Percentiles rank a stretch among this genome's conserved stretches.
Evolutionary conservation across 2,888 invertebrate species (phyloP).

Genomic region (Aspidapion aeneum): DNA sequence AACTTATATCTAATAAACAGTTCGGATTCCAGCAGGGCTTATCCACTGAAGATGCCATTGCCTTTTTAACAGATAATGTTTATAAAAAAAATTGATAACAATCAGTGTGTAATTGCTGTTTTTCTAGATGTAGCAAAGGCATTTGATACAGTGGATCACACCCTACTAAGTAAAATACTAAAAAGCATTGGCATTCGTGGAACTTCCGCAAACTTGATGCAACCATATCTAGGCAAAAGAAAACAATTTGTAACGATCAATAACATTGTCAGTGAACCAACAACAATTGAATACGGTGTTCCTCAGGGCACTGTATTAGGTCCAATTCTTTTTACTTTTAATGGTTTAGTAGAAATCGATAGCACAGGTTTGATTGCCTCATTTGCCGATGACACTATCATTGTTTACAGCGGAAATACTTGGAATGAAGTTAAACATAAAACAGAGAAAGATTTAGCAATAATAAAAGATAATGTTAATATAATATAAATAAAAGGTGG

Average conservation of each 20-base stretch:
- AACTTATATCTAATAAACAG: slow-evolving; percentile 6
- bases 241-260: not conserved
- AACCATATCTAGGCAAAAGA: not conserved
- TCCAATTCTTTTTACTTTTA: not conserved
- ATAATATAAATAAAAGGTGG: too few relatives aligned
- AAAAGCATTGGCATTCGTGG: not conserved
- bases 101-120: not conserved
- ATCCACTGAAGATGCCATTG: not conserved
- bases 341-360: not conserved
- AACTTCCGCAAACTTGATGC: not conserved
- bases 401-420: not conserved
- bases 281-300: too few relatives aligned
- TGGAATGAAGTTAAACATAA: not conserved
- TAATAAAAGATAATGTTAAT: not conserved
- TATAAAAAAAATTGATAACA: not conserved
- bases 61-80: too few relatives aligned
- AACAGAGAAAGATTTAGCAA: not conserved
- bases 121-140: not conserved
- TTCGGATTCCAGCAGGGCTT: not conserved
- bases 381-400: not conserved
- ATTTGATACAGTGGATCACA: not conserved
- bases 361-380: not conserved
- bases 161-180: not conserved
- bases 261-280: not conserved
- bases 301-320: too few relatives aligned